Percentiles rank a stretch among this genome's conserved stretches.
Conservation (phyloP, 2,113 vertebrate genomes). For the Poecilia latipinna region DNA sequence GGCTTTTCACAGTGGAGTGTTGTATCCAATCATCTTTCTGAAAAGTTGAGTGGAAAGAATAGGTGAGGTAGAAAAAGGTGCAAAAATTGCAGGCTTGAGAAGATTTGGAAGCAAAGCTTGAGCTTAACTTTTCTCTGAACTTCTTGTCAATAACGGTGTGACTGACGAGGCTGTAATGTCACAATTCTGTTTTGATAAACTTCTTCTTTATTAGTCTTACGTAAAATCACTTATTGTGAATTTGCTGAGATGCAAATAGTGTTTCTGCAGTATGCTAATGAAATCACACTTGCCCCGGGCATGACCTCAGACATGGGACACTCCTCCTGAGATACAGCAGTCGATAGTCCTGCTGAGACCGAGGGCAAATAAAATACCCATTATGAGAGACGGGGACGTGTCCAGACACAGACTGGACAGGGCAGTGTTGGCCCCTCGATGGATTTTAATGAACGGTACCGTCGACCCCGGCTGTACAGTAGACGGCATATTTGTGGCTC, state of each 20-base stretch:
- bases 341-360: slow-evolving; percentile 56
- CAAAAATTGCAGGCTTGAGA: too few species aligned
- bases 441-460: slow-evolving; percentile 62
- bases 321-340: slow-evolving; percentile 48
- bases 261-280: slow-evolving; percentile 42
- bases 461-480: slow-evolving; percentile 28
- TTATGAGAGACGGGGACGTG: slow-evolving; percentile 60
- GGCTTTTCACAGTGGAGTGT: too few species aligned
- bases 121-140: too few species aligned
- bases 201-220: too few species aligned
- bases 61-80: too few species aligned
- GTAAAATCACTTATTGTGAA: not conserved
- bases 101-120: too few species aligned
- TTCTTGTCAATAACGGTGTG: too few species aligned
- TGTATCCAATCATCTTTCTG: too few species aligned
- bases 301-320: slow-evolving; percentile 50
- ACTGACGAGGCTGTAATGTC: too few species aligned
- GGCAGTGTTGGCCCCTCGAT: slow-evolving; percentile 18
- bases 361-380: slow-evolving; percentile 70
- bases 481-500: slow-evolving; percentile 12
- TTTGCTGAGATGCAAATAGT: not conserved
- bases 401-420: slow-evolving; percentile 51
- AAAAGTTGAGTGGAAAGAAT: too few species aligned
- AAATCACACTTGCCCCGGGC: slow-evolving; percentile 21
- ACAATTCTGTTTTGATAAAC: too few species aligned